phyloP scores from a whole-genome alignment of 2,888 invertebrate species.

The Tanypteryx hageni region DNA sequence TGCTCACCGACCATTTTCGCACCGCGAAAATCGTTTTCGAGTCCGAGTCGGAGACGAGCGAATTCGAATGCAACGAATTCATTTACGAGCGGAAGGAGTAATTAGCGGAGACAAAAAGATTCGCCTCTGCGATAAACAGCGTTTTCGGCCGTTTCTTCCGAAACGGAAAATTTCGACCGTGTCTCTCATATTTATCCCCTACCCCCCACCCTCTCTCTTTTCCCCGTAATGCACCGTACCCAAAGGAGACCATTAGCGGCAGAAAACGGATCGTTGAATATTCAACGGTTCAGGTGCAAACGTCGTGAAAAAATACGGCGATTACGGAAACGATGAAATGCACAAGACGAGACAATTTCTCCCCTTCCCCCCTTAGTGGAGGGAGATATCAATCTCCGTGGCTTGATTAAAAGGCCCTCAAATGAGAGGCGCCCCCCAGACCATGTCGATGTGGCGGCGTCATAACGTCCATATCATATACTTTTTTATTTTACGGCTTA shows the following conservation, averaged over 20 bases:
- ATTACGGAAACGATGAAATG: background rate
- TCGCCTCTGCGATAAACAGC: constrained; percentile 27
- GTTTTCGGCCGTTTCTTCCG: constrained; percentile 18
- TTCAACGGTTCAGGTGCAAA: constrained; percentile 18
- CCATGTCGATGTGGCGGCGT: constrained; percentile 6
- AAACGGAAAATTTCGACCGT: constrained; percentile 8
- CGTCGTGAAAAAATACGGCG: constrained; percentile 4
- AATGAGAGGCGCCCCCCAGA: background rate
- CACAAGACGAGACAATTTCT: background rate
- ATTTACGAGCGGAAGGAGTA: constrained; percentile 29
- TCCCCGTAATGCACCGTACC: background rate
- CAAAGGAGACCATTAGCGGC: background rate
- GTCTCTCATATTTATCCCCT: background rate
- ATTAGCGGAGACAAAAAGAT: constrained; percentile 36
- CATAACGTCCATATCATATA: background rate
- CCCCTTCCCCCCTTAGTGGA: background rate
- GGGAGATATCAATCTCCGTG: constrained; percentile 14
- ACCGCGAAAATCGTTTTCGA: background rate
- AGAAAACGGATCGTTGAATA: constrained; percentile 43
- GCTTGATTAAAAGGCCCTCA: background rate
- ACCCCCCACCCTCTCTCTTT: too few relatives aligned
- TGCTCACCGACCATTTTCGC: background rate
- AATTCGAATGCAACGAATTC: constrained; percentile 12
- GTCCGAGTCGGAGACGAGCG: background rate
- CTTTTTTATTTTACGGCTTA: too few relatives aligned